Percentiles rank a stretch among this genome's conserved stretches.
Evolutionary conservation across 2,888 invertebrate genomes (phyloP).

Genomic region (Achlya flavicornis): DNA sequence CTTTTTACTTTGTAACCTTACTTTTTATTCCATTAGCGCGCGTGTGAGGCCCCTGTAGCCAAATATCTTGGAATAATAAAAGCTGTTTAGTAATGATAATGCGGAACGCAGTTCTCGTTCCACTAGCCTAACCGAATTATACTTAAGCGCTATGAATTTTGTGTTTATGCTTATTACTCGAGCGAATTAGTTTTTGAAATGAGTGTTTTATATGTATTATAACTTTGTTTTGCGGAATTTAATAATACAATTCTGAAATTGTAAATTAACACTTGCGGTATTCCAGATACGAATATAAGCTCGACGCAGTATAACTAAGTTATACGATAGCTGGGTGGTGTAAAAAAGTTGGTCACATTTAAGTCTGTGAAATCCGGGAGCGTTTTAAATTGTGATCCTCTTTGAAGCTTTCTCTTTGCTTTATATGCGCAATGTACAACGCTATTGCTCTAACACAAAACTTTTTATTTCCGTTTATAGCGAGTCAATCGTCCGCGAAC

Average conservation of each 20-base stretch:
- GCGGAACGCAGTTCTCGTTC: conserved; percentile 69
- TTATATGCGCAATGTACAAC: conserved; percentile 78
- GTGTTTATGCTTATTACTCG: conserved; percentile 63
- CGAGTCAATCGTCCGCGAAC: conserved; percentile 83
- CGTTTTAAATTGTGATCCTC: conserved; percentile 71
- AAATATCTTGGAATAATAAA: conserved; percentile 83
- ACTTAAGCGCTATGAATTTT: conserved; percentile 66
- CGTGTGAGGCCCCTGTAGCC: conserved; percentile 80
- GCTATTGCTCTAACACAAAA: conserved; percentile 81
- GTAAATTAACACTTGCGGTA: conserved; percentile 26
- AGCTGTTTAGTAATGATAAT: conserved; percentile 83
- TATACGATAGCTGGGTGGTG: conserved; percentile 54
- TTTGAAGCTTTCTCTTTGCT: conserved; percentile 67
- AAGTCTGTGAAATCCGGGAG: conserved; percentile 61
- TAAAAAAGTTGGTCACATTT: conserved; percentile 68
- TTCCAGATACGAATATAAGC: conserved; percentile 29
- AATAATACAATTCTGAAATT: conserved; percentile 22
- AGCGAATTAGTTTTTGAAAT: conserved; percentile 58
- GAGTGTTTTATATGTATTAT: conserved; percentile 31
- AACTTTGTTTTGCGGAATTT: conserved; percentile 19
- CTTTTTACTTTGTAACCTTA: conserved; percentile 83
- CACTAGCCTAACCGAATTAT: conserved; percentile 75
- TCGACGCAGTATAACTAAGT: conserved; percentile 35
- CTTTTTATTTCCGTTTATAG: conserved; percentile 84
- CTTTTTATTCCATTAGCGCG: conserved; percentile 84